Percentiles rank a stretch among this genome's conserved stretches.
Conservation (phyloP, 2,888 invertebrate species). For the Orthosia incerta region DNA sequence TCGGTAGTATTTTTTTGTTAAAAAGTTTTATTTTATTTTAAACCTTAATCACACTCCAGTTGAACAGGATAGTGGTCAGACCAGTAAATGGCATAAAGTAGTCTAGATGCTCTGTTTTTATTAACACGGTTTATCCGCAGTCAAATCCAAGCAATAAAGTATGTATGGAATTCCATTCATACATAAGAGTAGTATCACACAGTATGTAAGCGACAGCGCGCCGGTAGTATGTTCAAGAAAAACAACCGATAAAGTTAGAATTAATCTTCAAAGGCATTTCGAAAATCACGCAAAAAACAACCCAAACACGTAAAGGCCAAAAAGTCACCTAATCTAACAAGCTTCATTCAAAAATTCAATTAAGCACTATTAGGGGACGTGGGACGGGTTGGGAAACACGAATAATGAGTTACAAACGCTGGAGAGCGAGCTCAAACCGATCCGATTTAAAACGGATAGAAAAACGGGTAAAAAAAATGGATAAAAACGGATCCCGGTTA, state of each 20-base stretch:
- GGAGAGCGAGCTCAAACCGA: slow-evolving; percentile 74
- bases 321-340: slow-evolving; percentile 69
- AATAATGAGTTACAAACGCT: slow-evolving; percentile 79
- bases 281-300: slow-evolving; percentile 19
- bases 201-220: too few relatives aligned
- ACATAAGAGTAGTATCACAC: too few relatives aligned
- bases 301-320: slow-evolving; percentile 45
- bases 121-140: too few relatives aligned
- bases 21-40: too few relatives aligned
- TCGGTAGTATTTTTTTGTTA: too few relatives aligned
- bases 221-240: neutral
- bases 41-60: too few relatives aligned
- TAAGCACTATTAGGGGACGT: slow-evolving; percentile 66
- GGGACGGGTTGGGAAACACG: slow-evolving; percentile 60
- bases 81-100: too few relatives aligned
- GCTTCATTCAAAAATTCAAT: slow-evolving; percentile 79
- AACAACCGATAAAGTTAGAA: neutral
- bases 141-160: too few relatives aligned
- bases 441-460: slow-evolving; percentile 67
- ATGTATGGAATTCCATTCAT: too few relatives aligned
- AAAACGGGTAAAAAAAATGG: slow-evolving; percentile 48
- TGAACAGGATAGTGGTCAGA: too few relatives aligned
- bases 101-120: too few relatives aligned
- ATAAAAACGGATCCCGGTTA: slow-evolving; percentile 70
- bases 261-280: neutral